Evolutionary conservation across 30 jellyfish, hydroid and myxozoan species (phyloP).

Genomic region (Hydractinia symbiolongicarpus): DNA sequence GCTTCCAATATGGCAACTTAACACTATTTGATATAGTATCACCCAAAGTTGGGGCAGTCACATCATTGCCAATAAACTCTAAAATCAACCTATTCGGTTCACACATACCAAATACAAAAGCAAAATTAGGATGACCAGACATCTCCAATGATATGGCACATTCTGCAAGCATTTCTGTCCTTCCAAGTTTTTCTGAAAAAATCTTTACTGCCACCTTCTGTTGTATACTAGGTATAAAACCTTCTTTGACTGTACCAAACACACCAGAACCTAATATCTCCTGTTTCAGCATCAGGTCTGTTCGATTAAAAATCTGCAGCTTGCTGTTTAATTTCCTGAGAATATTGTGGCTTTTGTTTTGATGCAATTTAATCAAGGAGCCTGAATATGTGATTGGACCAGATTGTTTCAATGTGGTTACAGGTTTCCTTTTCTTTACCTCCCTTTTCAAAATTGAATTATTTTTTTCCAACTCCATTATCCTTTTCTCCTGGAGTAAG

Average conservation of each 20-base stretch:
- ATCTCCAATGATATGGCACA: background rate
- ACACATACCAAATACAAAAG: background rate
- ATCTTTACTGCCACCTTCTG: background rate
- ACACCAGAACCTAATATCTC: background rate
- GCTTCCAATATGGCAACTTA: background rate
- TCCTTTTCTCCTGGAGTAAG: background rate
- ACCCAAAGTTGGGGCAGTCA: background rate
- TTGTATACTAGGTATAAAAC: background rate
- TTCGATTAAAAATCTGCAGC: background rate
- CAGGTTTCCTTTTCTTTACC: background rate
- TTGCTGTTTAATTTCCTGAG: background rate
- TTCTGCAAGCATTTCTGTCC: background rate
- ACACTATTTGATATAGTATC: background rate
- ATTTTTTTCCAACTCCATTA: background rate
- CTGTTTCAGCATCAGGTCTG: background rate
- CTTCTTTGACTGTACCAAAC: background rate
- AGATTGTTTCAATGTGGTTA: no score
- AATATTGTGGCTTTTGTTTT: background rate
- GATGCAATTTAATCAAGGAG: background rate
- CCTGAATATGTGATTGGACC: background rate
- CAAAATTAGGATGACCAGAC: background rate
- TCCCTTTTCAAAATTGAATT: background rate
- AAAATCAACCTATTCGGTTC: background rate
- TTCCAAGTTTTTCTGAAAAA: background rate
- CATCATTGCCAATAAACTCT: slow-evolving; percentile 4